Conservation (phyloP, 2,888 invertebrate species). For the Habrosyne pyritoides region DNA sequence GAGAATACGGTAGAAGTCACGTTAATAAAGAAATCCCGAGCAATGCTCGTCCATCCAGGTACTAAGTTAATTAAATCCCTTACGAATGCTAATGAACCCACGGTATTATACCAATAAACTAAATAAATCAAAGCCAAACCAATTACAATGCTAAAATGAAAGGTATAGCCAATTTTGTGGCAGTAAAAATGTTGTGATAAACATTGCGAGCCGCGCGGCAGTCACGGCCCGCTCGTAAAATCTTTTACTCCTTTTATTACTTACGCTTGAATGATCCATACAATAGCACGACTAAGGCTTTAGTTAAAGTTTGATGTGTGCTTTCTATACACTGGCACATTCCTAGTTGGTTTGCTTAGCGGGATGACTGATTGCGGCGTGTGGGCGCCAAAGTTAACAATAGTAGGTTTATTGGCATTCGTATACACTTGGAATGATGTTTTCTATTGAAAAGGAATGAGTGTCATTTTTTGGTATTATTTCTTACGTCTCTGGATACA, state of each 20-base stretch:
- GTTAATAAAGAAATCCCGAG: no score
- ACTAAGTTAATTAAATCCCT: no score
- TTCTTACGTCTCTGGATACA: no score
- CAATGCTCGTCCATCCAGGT: no score
- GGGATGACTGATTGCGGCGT: slow-evolving; percentile 30
- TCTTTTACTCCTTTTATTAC: slow-evolving; percentile 65
- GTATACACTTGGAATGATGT: neutral
- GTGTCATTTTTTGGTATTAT: no score
- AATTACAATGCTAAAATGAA: slow-evolving; percentile 15
- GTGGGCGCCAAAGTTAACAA: slow-evolving; percentile 30
- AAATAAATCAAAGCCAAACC: slow-evolving; percentile 2
- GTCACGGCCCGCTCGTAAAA: slow-evolving; percentile 66
- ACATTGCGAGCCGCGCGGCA: slow-evolving; percentile 42
- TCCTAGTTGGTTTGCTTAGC: slow-evolving; percentile 31
- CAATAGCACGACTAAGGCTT: slow-evolving; percentile 56
- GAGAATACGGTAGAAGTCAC: no score
- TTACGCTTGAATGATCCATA: slow-evolving; percentile 57
- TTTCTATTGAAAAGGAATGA: neutral
- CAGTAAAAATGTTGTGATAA: slow-evolving; percentile 61
- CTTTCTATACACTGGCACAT: slow-evolving; percentile 36
- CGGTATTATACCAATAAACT: neutral
- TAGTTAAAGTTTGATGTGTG: slow-evolving; percentile 58
- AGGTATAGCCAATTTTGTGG: slow-evolving; percentile 32
- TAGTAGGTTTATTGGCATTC: neutral
- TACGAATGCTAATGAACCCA: no score